Conservation (phyloP, 2,797 vertebrate species). For the Hemibagrus guttatus region DNA sequence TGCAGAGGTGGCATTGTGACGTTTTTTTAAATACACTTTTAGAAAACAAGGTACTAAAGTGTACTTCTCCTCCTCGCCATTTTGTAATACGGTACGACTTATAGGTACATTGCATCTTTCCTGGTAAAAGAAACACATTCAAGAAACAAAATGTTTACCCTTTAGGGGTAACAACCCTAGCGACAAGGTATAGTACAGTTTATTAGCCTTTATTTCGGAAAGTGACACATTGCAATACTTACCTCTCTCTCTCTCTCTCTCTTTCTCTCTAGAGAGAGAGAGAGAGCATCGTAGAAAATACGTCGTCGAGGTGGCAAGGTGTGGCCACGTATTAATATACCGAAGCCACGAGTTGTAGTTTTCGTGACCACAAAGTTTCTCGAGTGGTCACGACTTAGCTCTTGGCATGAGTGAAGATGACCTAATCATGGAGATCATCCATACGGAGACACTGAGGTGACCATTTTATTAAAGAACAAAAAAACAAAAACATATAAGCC, state of each 20-base stretch:
- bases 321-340: neutral
- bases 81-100: neutral
- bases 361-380: neutral
- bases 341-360: neutral
- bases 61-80: neutral
- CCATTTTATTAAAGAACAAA: no score
- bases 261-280: neutral
- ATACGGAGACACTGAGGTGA: neutral
- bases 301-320: neutral
- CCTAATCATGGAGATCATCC: no score
- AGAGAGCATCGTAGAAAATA: neutral
- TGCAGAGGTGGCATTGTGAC: neutral
- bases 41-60: neutral
- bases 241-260: neutral
- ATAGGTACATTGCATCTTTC: no score
- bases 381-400: neutral
- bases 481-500: no score
- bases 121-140: neutral
- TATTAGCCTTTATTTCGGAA: neutral
- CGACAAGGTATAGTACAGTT: neutral
- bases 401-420: no score
- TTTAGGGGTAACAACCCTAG: neutral
- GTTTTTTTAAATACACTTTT: neutral
- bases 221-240: neutral
- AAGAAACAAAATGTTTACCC: neutral